Evolutionary conservation across 2,113 vertebrate genomes (phyloP).

Genomic region (Spea multiplicata): DNA sequence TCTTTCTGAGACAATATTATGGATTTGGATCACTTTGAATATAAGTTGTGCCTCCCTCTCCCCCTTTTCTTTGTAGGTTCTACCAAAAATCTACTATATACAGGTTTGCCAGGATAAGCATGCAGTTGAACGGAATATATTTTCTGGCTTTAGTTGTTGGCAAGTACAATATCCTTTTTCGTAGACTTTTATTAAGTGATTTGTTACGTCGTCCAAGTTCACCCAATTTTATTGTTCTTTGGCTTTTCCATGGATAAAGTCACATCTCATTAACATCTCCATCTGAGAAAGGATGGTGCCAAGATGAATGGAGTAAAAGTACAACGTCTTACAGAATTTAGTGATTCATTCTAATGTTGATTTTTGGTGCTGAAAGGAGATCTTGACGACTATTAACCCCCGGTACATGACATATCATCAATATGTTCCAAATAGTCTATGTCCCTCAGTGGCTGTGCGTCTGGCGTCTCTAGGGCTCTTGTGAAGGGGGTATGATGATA

Average conservation of each 20-base stretch:
- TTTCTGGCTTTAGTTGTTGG: constrained; percentile 16
- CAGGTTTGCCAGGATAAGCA: constrained; percentile 3
- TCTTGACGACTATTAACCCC: too few species aligned
- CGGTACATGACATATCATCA: too few species aligned
- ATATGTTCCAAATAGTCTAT: too few species aligned
- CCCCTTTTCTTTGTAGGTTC: too few species aligned
- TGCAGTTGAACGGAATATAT: background rate
- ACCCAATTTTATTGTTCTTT: background rate
- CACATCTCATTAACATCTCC: constrained; percentile 27
- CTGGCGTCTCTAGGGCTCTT: too few species aligned
- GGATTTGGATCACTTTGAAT: too few species aligned
- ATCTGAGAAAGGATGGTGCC: background rate
- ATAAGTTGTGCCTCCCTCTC: too few species aligned
- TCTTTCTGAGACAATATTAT: too few species aligned
- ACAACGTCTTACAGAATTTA: background rate
- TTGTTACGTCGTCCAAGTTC: constrained; percentile 22
- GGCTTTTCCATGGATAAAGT: background rate
- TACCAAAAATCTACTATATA: background rate
- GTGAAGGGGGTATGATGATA: too few species aligned
- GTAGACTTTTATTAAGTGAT: constrained; percentile 20
- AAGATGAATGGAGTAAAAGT: constrained; percentile 13
- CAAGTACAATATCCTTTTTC: constrained; percentile 10
- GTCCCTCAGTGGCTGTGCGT: too few species aligned
- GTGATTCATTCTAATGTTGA: background rate
- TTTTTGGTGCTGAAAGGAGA: too few species aligned